phyloP scores from a whole-genome alignment of 2,797 vertebrate genomes.

The Astyanax mexicanus region DNA sequence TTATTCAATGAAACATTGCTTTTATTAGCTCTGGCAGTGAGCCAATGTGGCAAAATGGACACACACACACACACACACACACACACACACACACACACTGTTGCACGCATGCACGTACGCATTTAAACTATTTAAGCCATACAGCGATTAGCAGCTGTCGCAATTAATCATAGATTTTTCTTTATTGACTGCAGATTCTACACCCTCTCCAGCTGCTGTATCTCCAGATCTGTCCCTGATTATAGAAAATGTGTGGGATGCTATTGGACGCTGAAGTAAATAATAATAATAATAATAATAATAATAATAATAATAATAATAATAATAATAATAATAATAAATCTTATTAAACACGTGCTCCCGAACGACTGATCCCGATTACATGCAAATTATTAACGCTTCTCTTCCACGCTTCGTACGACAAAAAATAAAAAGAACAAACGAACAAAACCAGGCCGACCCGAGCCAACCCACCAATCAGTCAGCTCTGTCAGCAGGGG shows the following conservation, averaged over 20 bases:
- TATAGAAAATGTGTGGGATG: too few relatives aligned
- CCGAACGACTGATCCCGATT: neutral
- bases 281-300: too few relatives aligned
- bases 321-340: too few relatives aligned
- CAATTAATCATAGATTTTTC: too few relatives aligned
- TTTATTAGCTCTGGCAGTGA: conserved; percentile 77
- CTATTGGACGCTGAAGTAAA: too few relatives aligned
- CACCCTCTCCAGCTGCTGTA: too few relatives aligned
- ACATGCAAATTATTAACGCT: conserved; percentile 10
- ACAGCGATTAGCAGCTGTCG: too few relatives aligned
- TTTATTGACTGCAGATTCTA: too few relatives aligned
- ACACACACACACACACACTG: conserved; percentile 2
- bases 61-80: neutral
- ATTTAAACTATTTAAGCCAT: too few relatives aligned
- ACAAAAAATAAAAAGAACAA: conserved; percentile 48
- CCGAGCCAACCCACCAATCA: conserved; percentile 76
- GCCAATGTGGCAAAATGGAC: too few relatives aligned
- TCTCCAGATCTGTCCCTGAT: too few relatives aligned
- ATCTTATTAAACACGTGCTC: neutral
- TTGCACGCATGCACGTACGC: neutral
- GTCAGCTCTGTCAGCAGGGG: conserved; percentile 75
- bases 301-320: too few relatives aligned
- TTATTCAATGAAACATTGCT: conserved; percentile 63
- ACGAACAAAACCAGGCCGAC: conserved; percentile 42
- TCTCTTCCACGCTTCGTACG: conserved; percentile 62